A percentile compares a stretch with the other conserved stretches of the same genome.
phyloP scores from a whole-genome alignment of 2,888 invertebrate species.

The Acanthosoma haemorrhoidale region DNA sequence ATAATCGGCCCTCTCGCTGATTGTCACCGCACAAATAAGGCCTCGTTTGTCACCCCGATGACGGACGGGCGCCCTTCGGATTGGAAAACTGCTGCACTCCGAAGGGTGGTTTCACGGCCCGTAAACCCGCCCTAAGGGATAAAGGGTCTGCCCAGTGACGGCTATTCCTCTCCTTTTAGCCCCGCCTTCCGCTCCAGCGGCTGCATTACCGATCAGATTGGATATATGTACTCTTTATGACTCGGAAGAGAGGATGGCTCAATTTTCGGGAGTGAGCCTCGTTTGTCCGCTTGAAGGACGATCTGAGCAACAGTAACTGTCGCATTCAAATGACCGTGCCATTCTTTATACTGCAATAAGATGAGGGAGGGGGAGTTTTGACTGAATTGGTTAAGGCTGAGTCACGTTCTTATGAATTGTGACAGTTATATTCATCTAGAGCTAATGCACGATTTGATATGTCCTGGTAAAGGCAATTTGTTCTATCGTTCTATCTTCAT shows the following conservation, averaged over 20 bases:
- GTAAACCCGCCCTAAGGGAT: background rate
- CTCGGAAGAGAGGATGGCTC: background rate
- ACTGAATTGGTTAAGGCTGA: too few relatives aligned
- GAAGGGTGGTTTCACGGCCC: background rate
- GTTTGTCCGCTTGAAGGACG: background rate
- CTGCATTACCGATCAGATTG: background rate
- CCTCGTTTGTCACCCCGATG: background rate
- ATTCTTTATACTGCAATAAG: too few relatives aligned
- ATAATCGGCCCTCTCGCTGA: background rate
- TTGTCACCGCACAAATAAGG: background rate
- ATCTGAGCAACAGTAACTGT: too few relatives aligned
- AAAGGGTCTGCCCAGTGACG: too few relatives aligned
- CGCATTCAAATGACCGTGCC: background rate
- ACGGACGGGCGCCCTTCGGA: background rate
- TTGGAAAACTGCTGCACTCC: background rate
- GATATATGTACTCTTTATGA: background rate
- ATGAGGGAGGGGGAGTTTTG: too few relatives aligned
- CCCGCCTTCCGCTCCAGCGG: background rate
- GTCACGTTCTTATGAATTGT: too few relatives aligned
- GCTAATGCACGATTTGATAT: too few relatives aligned
- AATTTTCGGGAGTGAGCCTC: background rate
- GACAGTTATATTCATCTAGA: too few relatives aligned
- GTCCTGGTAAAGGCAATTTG: too few relatives aligned
- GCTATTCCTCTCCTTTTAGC: background rate
- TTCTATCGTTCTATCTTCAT: too few relatives aligned